Evolutionary conservation across 2,888 invertebrate genomes (phyloP).

Genomic region (Boloria euphrosyne): DNA sequence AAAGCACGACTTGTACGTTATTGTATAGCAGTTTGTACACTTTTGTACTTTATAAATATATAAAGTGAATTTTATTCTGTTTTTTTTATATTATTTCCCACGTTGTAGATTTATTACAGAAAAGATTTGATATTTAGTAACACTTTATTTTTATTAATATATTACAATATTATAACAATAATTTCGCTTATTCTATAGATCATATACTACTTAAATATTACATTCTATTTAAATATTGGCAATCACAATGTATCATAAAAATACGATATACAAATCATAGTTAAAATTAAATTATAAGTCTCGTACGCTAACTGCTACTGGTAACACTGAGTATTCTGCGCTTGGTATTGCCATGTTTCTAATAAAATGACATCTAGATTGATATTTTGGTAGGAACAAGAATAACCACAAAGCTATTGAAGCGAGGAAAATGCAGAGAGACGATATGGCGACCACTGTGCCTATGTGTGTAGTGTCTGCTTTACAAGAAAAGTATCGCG

Average conservation of each 20-base stretch:
- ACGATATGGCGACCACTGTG: constrained; percentile 50
- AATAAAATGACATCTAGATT: constrained; percentile 48
- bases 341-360: constrained; percentile 47
- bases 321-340: constrained; percentile 58
- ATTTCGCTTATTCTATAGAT: background rate
- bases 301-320: constrained; percentile 43
- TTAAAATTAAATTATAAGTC: constrained; percentile 23
- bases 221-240: background rate
- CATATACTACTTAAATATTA: background rate
- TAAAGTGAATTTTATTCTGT: constrained; percentile 57
- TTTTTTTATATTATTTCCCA: constrained; percentile 41
- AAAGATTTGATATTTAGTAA: background rate
- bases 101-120: background rate
- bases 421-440: constrained; percentile 53
- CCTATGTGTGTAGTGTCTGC: constrained; percentile 48
- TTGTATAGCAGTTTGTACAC: constrained; percentile 66
- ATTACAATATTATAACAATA: background rate
- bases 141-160: background rate
- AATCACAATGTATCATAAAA: background rate
- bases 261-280: background rate
- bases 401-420: constrained; percentile 65
- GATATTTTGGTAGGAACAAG: constrained; percentile 56
- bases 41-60: constrained; percentile 74
- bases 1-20: constrained; percentile 41
- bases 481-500: constrained; percentile 68